These are phyloP conservation scores for Muntiacus muntjak DNA, from an alignment of 2,113 vertebrate species.

Conservation along the genomic window DNA sequence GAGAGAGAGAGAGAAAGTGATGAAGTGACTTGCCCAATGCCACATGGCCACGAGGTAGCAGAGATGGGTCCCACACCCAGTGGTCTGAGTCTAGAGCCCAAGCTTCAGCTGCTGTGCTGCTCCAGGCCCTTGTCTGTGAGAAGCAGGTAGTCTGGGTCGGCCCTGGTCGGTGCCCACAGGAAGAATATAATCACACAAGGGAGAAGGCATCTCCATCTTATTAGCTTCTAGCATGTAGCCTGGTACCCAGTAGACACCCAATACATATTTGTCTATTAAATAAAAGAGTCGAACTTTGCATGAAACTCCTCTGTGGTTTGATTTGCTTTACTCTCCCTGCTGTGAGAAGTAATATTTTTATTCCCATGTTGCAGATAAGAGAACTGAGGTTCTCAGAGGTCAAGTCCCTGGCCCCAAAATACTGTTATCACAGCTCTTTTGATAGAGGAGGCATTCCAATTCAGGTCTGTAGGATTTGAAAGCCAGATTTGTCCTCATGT, in stretches of 20 bases:
- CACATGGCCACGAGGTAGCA: accelerated
- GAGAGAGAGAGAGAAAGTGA: background rate
- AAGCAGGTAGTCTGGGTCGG: background rate
- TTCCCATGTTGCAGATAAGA: background rate
- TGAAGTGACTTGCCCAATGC: background rate
- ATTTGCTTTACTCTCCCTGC: background rate
- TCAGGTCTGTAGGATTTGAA: background rate
- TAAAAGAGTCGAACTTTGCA: background rate
- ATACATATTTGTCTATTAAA: no score
- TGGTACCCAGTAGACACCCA: background rate
- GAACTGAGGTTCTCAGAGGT: background rate
- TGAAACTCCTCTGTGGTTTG: no score
- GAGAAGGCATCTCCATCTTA: background rate
- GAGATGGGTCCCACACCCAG: no score
- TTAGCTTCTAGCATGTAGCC: background rate
- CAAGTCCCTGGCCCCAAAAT: background rate
- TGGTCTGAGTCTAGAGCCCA: background rate
- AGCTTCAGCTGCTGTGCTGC: background rate
- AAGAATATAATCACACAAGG: background rate
- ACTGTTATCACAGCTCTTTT: background rate
- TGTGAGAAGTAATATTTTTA: background rate
- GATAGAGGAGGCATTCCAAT: background rate
- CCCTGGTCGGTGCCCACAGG: background rate
- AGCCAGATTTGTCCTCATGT: background rate
- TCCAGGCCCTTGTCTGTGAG: background rate